Evolutionary conservation across 2,797 vertebrate genomes (phyloP).

Genomic region (Trachops cirrhosus): DNA sequence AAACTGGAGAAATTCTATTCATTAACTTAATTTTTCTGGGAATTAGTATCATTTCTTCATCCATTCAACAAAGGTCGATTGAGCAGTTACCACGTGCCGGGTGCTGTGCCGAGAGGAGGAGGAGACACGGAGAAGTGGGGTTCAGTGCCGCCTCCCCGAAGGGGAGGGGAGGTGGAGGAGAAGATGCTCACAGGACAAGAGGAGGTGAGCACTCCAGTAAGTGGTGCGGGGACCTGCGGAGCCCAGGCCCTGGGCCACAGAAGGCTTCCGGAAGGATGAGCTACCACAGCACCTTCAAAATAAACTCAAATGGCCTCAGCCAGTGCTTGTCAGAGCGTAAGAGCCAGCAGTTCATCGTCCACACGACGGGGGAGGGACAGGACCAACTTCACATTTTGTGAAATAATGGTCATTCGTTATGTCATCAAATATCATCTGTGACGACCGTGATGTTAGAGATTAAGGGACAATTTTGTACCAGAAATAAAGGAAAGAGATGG

Average conservation of each 20-base stretch:
- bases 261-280: neutral
- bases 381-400: neutral
- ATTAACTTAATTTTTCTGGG: constrained; percentile 74
- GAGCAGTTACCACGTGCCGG: neutral
- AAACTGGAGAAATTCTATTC: constrained; percentile 56
- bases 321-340: neutral
- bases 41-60: constrained; percentile 52
- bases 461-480: neutral
- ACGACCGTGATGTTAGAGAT: neutral
- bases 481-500: neutral
- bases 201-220: rapidly evolving
- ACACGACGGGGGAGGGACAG: rapidly evolving
- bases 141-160: neutral
- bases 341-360: too few relatives aligned
- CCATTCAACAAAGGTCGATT: constrained; percentile 36
- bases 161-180: rapidly evolving
- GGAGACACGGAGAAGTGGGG: neutral
- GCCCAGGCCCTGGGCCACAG: neutral
- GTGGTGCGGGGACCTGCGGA: rapidly evolving
- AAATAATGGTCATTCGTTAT: neutral
- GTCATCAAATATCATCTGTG: neutral
- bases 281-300: neutral
- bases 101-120: neutral
- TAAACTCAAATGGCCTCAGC: neutral
- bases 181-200: rapidly evolving